These are phyloP conservation scores for Caenorhabditis sinica DNA, from an alignment of 2,888 invertebrate species.

Conservation along the genomic window DNA sequence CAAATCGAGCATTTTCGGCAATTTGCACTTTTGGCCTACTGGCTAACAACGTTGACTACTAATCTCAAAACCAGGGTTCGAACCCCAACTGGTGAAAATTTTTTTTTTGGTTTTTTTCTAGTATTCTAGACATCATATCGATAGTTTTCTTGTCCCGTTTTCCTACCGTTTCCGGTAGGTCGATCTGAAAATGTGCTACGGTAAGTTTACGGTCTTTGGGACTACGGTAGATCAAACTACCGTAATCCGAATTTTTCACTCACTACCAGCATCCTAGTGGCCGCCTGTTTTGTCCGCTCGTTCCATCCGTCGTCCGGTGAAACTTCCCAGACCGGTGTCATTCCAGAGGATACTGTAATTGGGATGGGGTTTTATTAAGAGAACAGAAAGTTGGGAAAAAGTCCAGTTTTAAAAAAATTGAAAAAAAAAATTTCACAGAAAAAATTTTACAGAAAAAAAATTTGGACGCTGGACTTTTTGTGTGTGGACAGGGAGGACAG, in stretches of 20 bases:
- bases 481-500: not conserved
- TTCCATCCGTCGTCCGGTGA: conserved; percentile 63
- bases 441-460: not conserved
- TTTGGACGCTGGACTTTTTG: not conserved
- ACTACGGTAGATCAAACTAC: conserved; percentile 28
- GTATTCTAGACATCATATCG: not conserved
- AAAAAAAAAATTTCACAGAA: too few species aligned
- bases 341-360: conserved; percentile 68
- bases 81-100: not conserved
- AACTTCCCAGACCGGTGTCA: conserved; percentile 66
- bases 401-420: not conserved
- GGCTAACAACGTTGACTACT: not conserved
- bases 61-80: not conserved
- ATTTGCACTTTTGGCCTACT: not conserved
- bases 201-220: not conserved
- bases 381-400: conserved; percentile 1
- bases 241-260: conserved; percentile 8
- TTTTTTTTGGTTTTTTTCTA: not conserved
- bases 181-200: conserved; percentile 25
- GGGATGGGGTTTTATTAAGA: not conserved
- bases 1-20: not conserved
- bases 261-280: conserved; percentile 61
- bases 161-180: conserved; percentile 27
- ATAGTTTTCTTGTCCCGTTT: not conserved
- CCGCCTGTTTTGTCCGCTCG: conserved; percentile 45